Percentiles rank a stretch among this genome's conserved stretches.
phyloP scores from a whole-genome alignment of 2,797 vertebrate genomes.

The Echeneis naucrates region DNA sequence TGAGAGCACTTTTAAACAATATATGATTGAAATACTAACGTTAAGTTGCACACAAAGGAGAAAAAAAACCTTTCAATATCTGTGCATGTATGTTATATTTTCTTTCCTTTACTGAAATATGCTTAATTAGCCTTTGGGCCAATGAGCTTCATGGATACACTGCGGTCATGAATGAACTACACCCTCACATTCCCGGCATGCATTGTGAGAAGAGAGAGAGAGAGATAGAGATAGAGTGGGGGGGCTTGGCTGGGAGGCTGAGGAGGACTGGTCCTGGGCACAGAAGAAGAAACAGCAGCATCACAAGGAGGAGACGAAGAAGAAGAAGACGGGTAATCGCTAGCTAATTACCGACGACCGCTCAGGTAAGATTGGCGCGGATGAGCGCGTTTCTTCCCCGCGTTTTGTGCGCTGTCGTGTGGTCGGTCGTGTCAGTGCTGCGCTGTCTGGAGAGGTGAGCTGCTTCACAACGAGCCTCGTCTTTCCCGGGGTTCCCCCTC shows the following conservation, averaged over 20 bases:
- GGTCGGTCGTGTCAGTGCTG: slow-evolving; percentile 6
- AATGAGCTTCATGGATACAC: slow-evolving; percentile 43
- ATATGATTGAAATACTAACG: too few relatives aligned
- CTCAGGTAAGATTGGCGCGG: slow-evolving; percentile 71
- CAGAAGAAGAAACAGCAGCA: slow-evolving; percentile 62
- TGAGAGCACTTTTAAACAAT: background rate
- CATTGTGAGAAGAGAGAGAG: slow-evolving; percentile 68
- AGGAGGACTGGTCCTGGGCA: slow-evolving; percentile 67
- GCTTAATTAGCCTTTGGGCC: slow-evolving; percentile 31
- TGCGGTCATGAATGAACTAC: slow-evolving; percentile 68
- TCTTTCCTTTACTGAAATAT: background rate
- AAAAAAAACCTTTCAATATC: too few relatives aligned
- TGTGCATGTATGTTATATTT: too few relatives aligned
- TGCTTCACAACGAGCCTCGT: slow-evolving; percentile 3
- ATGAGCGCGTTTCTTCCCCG: background rate
- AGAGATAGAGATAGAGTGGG: slow-evolving; percentile 16
- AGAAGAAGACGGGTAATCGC: slow-evolving; percentile 21
- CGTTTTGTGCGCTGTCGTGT: background rate
- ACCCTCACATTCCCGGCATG: slow-evolving; percentile 82
- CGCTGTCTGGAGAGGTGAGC: slow-evolving; percentile 12
- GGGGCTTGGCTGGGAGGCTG: slow-evolving; percentile 62
- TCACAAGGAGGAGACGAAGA: slow-evolving; percentile 3
- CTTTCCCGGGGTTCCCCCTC: background rate
- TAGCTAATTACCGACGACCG: slow-evolving; percentile 28
- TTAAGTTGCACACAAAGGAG: too few relatives aligned